Base-by-base conservation (phyloP, 2,113 vertebrate genomes). In the Genyomyrus donnyi region DNA sequence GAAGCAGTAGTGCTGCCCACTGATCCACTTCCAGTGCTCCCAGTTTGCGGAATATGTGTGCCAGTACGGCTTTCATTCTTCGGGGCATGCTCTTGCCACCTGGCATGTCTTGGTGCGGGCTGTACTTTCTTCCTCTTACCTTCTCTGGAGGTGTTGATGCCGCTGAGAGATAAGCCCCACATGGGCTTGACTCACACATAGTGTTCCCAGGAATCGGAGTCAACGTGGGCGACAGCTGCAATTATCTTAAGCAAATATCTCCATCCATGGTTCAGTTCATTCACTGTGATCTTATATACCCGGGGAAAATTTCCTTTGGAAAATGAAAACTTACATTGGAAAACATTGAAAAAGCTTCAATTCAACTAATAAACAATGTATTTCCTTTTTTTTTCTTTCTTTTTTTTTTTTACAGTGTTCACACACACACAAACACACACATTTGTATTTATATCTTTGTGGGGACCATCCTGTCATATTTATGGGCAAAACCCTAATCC, bases 51-150 rank as follows among this genome's bases (percentile, higher is more conserved):
- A n/a, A 27, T 10, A 11, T 95, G 96, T 95, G 96, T 90, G 92
- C 96, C 96, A 96, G 96, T 96, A 96, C 94, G 93, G 92, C 92
- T 93, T 96, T 95, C 95, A 91, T 96, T 90, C 90, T 96, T 96
- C 95, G 95, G 96, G 96, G 96, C 95, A 96, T 96, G 95, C 95
- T 95, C 94, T 94, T 95, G 94, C 95, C 94, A 96, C 94, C 94
- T 1, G 91, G 95, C 95, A 62, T 96, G 95, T 45, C 88, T 49
- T 13, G 13, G 45, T 39, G n/a, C 31, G 52, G 52, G 80, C 39
- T 1, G 42, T 17, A 24, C 46, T 24, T 7, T 3, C 45, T 85
- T 50, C 27, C 19, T 7, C 39, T 42, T 31, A 62, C 56, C 42
- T 3, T 88, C 49, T 7, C 8, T 3, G 17, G 31, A 15, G 53